Conservation (phyloP, 2,797 vertebrate genomes). For the Myiotriccus ornatus region DNA sequence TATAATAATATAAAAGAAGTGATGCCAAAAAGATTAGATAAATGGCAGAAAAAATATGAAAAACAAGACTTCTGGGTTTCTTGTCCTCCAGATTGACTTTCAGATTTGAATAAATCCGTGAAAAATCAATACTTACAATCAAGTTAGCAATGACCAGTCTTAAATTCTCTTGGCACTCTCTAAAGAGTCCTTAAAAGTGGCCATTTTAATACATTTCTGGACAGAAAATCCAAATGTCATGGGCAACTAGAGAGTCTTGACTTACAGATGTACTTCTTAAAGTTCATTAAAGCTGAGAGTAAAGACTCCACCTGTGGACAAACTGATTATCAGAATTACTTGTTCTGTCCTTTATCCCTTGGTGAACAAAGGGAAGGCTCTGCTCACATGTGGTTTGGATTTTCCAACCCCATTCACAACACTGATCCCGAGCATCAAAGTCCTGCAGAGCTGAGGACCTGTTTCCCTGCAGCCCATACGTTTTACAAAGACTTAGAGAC, state of each 20-base stretch:
- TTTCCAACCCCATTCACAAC: neutral
- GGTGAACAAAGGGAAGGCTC: neutral
- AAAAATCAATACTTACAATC: neutral
- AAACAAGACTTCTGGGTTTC: neutral
- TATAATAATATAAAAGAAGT: neutral
- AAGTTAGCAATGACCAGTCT: neutral
- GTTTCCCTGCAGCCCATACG: neutral
- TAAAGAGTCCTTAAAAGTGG: neutral
- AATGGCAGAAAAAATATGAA: neutral
- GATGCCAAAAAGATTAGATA: rapidly evolving
- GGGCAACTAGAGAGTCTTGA: neutral
- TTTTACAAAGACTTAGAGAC: neutral
- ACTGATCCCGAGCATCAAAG: neutral
- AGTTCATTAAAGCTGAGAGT: neutral
- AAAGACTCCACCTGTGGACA: neutral
- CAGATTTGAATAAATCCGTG: neutral
- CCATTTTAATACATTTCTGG: neutral
- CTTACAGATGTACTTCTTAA: neutral
- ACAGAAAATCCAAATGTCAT: neutral
- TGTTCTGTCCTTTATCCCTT: neutral
- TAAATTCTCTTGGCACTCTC: neutral
- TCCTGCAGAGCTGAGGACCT: neutral
- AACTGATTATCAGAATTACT: neutral
- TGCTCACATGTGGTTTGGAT: too few species aligned
- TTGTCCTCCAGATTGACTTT: neutral